Conservation (phyloP, 2,888 invertebrate genomes). For the Listrodromus nycthemerus region DNA sequence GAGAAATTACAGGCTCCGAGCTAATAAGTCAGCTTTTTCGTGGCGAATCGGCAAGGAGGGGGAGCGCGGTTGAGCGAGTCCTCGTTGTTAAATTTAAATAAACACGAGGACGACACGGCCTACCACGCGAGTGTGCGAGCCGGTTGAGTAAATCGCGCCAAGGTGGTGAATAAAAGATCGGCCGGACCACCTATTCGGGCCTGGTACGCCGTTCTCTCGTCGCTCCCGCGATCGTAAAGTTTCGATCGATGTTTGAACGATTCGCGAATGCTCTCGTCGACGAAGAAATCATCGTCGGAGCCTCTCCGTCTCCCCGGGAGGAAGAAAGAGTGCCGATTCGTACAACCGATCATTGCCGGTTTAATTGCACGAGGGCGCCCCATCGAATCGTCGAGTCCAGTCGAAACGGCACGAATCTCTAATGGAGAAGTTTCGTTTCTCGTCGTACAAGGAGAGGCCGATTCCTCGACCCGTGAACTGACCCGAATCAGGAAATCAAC, state of each 20-base stretch:
- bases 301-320: not conserved
- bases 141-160: slow-evolving; percentile 76
- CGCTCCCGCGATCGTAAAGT: slow-evolving; percentile 30
- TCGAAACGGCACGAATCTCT: slow-evolving; percentile 6
- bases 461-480: slow-evolving; percentile 21
- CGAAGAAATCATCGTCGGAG: not conserved
- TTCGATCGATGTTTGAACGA: slow-evolving; percentile 41
- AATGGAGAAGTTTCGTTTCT: slow-evolving; percentile 1
- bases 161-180: slow-evolving; percentile 59
- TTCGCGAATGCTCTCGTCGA: slow-evolving; percentile 19
- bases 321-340: not conserved
- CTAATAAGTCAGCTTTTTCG: slow-evolving; percentile 75
- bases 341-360: slow-evolving; percentile 41
- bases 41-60: slow-evolving; percentile 33
- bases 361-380: slow-evolving; percentile 20
- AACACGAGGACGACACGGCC: slow-evolving; percentile 81
- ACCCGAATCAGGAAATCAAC: slow-evolving; percentile 14
- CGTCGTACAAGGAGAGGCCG: slow-evolving; percentile 6
- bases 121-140: slow-evolving; percentile 75
- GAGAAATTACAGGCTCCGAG: slow-evolving; percentile 67
- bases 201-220: slow-evolving; percentile 71
- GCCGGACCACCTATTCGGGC: slow-evolving; percentile 77
- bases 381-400: slow-evolving; percentile 6
- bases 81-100: slow-evolving; percentile 82
- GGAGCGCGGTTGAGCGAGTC: slow-evolving; percentile 62